Conservation (phyloP, 1,140 invertebrate species). For the Lepidotrigona ventralis region DNA sequence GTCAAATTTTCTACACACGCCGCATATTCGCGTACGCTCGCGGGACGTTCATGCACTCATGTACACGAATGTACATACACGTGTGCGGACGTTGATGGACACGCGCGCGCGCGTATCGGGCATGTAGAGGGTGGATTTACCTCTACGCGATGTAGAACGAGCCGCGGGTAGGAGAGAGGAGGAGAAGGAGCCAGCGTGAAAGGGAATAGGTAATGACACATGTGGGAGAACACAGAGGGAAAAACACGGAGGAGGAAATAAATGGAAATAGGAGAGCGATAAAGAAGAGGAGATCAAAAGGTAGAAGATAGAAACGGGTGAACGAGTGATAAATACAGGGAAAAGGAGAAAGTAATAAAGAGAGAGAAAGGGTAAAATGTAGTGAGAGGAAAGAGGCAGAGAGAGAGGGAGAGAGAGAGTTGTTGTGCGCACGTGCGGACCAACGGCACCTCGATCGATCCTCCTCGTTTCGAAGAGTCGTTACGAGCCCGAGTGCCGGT, state of each 20-base stretch:
- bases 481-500: constrained; percentile 56
- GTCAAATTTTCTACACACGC: constrained; percentile 5
- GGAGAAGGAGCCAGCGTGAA: constrained; percentile 1
- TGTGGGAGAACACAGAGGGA: background rate
- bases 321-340: background rate
- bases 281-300: background rate
- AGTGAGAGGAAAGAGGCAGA: background rate
- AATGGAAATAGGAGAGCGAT: constrained; percentile 7
- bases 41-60: too few relatives aligned
- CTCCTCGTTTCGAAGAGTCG: constrained; percentile 62
- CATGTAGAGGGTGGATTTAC: constrained; percentile 26
- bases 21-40: background rate
- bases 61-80: background rate
- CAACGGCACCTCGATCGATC: constrained; percentile 59
- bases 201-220: constrained; percentile 46
- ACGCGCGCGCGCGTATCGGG: background rate
- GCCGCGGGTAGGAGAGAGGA: background rate
- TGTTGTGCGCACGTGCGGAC: constrained; percentile 59
- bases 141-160: constrained; percentile 18
- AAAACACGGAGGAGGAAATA: background rate
- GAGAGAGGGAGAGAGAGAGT: background rate
- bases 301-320: background rate
- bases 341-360: background rate
- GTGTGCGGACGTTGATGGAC: constrained; percentile 15
- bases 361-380: constrained; percentile 8